These are phyloP conservation scores for Tauraco erythrolophus DNA, from an alignment of 2,113 vertebrate species.

Conservation along the genomic window DNA sequence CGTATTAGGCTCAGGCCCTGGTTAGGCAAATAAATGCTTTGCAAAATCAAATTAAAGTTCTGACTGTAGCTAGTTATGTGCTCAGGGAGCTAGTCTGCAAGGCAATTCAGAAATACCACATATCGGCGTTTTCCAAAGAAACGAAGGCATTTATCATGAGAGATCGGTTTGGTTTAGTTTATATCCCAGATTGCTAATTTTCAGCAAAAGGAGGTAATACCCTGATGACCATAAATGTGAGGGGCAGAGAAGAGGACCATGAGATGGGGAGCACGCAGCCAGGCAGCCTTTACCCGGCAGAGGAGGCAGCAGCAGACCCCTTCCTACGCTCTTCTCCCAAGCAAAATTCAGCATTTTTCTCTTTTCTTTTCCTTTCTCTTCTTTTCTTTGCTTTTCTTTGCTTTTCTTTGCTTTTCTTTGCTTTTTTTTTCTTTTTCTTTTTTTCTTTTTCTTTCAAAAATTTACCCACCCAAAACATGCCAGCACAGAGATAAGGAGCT, in stretches of 20 bases:
- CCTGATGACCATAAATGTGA: background rate
- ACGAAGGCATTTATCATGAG: background rate
- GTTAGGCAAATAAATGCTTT: background rate
- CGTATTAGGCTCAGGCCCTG: background rate
- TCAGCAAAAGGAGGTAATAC: background rate
- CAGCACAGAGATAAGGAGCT: background rate
- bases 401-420: too few relatives aligned
- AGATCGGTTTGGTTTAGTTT: background rate
- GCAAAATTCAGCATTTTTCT: background rate
- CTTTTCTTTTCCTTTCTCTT: too few relatives aligned
- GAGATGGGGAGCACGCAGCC: rapidly evolving
- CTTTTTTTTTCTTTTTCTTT: too few relatives aligned
- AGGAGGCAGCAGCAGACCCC: background rate
- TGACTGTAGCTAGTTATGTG: background rate
- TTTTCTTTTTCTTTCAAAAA: too few relatives aligned
- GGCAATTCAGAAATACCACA: background rate
- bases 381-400: too few relatives aligned
- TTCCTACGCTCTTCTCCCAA: background rate
- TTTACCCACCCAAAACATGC: background rate
- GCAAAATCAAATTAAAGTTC: background rate
- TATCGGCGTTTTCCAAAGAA: background rate
- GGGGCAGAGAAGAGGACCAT: background rate
- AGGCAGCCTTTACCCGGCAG: background rate
- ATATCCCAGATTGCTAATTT: background rate
- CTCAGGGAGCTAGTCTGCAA: background rate